Conservation (phyloP, 2,113 vertebrate genomes). For the Eudyptes chrysolophus region DNA sequence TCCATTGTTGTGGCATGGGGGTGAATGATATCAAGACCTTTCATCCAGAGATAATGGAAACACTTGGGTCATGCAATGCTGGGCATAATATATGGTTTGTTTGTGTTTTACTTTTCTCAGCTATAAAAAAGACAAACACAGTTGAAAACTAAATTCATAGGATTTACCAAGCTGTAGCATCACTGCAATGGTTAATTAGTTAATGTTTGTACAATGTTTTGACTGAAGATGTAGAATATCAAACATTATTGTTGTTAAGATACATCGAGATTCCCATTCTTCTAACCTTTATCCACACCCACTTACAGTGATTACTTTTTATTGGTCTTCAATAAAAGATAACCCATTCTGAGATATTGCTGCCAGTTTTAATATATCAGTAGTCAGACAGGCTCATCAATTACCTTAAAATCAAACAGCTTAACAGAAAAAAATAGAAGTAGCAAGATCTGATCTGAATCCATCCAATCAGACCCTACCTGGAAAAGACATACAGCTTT, state of each 20-base stretch:
- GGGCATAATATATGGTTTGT: background rate
- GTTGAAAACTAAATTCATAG: background rate
- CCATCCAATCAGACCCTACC: background rate
- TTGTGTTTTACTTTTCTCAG: background rate
- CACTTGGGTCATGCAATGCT: background rate
- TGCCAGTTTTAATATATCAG: constrained; percentile 29
- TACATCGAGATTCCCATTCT: background rate
- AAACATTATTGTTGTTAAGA: background rate
- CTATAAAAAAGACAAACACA: background rate
- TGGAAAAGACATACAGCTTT: background rate
- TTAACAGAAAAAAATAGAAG: background rate
- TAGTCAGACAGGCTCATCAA: background rate
- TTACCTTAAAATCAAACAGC: background rate
- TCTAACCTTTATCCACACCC: background rate
- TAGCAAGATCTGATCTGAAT: background rate
- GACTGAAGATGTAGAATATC: background rate
- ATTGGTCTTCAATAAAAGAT: background rate
- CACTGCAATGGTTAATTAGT: background rate
- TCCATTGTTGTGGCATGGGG: background rate
- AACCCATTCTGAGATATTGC: background rate
- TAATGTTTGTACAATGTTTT: background rate
- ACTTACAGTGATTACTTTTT: constrained; percentile 7
- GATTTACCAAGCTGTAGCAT: background rate
- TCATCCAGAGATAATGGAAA: background rate
- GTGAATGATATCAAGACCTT: background rate